Base-by-base conservation (phyloP, 2,113 vertebrate species). In the Tetrao urogallus region DNA sequence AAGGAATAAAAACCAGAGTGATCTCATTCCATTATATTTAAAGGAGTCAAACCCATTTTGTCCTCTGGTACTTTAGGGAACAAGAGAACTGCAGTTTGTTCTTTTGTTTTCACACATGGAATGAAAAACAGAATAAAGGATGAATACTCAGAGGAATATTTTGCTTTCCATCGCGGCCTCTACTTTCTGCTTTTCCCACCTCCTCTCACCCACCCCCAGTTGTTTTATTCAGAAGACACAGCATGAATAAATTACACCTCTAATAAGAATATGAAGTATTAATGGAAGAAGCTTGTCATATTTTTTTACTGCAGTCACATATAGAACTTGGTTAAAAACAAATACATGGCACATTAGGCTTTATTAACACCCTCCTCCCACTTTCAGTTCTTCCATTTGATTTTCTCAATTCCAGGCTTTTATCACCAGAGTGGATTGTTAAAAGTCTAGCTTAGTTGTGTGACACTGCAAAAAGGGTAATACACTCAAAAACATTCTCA, bases 381-480 rank as follows among this genome's bases (percentile, higher is more conserved):
- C 40, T 95, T 93, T 75, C 25, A 50, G 63, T 89, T 97, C 94
- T 87, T 92, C 76, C 82, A 78, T 92, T 93, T 93, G 67, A 64
- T 95, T 88, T 91, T 94, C 56, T 83, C 93, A 82, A 82, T 95
- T 77, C 83, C 91, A 95, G 69, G 97, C 98, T 98, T 98, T 98
- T 98, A 98, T 97, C 98, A 90, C 98, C 72, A 93, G 70, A 70
- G 65, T 82, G 64, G 43, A 97, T 96, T 98, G 97, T 97, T 97
- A 98, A 97, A 98, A 98, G 95, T 97, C 82, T 89, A 86, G 54
- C 94, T 95, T 93, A 93, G 94, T 87, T 10, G 89, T 97, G 97
- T 97, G 97, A 98, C 97, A 97, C 96, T 98, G 98, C 97, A 98
- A 98, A 98, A 98, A 98, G 97, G 97, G 94, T 95, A 95, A 83